phyloP scores from a whole-genome alignment of 1,140 invertebrate genomes.

The Macrosteles quadrilineatus region DNA sequence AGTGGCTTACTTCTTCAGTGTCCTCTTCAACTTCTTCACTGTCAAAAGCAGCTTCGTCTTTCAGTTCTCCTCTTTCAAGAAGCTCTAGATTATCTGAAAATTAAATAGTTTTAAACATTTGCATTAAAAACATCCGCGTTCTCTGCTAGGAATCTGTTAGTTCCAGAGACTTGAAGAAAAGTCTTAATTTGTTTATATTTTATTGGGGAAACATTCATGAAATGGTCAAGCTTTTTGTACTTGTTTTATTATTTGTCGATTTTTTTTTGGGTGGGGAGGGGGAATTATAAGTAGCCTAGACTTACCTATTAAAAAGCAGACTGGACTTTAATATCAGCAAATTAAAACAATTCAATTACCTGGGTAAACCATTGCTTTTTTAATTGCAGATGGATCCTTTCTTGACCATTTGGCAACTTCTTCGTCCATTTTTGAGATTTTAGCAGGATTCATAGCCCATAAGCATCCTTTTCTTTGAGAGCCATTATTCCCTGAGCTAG shows the following conservation, averaged over 20 bases:
- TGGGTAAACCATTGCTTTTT: conserved; percentile 88
- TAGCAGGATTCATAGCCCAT: conserved; percentile 95
- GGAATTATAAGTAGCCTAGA: too few relatives aligned
- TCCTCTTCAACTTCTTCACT: conserved; percentile 54
- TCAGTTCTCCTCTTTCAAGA: conserved; percentile 79
- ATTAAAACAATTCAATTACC: too few relatives aligned
- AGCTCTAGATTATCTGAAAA: conserved; percentile 72
- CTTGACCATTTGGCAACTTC: conserved; percentile 95
- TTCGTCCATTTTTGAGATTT: conserved; percentile 95
- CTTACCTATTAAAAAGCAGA: too few relatives aligned
- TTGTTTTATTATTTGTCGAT: too few relatives aligned
- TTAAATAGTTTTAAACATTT: conserved; percentile 25
- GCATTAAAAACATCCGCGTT: too few relatives aligned
- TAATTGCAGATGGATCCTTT: conserved; percentile 85
- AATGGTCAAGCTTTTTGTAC: too few relatives aligned
- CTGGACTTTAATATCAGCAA: too few relatives aligned
- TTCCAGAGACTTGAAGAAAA: not conserved
- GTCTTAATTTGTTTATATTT: too few relatives aligned
- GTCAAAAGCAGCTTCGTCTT: conserved; percentile 31
- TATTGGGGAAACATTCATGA: too few relatives aligned
- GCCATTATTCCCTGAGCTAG: conserved; percentile 72
- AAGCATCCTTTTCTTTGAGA: conserved; percentile 86
- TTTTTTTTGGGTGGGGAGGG: too few relatives aligned
- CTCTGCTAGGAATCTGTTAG: too few relatives aligned
- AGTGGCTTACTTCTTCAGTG: conserved; percentile 51